Percentiles rank a stretch among this genome's conserved stretches.
Conservation (phyloP, 2,888 invertebrate genomes). For the Agriotes lineatus region DNA sequence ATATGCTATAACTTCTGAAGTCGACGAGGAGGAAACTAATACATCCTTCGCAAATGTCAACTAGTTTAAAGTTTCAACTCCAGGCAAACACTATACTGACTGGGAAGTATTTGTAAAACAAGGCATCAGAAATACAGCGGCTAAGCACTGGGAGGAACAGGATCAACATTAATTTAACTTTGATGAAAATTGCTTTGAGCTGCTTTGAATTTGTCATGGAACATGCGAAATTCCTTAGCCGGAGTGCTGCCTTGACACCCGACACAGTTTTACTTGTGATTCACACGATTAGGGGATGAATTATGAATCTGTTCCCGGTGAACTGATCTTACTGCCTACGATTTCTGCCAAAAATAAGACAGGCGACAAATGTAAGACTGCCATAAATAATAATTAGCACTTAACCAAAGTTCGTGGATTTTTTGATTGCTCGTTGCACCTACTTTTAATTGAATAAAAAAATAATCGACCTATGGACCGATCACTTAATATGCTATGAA, state of each 20-base stretch:
- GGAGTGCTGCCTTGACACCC: conserved; percentile 8
- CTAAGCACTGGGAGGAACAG: conserved; percentile 22
- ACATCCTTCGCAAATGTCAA: conserved; percentile 44
- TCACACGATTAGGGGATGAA: conserved; percentile 2
- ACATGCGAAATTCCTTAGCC: conserved; percentile 3
- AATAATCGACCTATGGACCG: too few species aligned
- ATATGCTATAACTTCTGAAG: conserved; percentile 45
- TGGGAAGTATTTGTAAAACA: conserved; percentile 37
- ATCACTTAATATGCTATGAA: too few species aligned
- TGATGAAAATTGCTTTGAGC: conserved; percentile 29
- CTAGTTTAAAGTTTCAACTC: conserved; percentile 43
- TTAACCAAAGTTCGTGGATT: too few species aligned
- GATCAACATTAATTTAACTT: conserved; percentile 38
- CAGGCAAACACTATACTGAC: conserved; percentile 36
- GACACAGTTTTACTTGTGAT: conserved; percentile 10
- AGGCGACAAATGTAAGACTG: too few species aligned
- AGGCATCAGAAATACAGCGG: conserved; percentile 30
- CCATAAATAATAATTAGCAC: too few species aligned
- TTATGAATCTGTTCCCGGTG: not conserved
- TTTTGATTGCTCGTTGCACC: too few species aligned
- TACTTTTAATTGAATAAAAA: too few species aligned
- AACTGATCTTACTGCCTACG: not conserved
- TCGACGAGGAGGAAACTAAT: conserved; percentile 45
- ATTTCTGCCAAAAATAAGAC: too few species aligned
- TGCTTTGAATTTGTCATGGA: conserved; percentile 11